A percentile compares a stretch with the other conserved stretches of the same genome.
Conservation (phyloP, 2,888 invertebrate species). For the Melieria omissa region DNA sequence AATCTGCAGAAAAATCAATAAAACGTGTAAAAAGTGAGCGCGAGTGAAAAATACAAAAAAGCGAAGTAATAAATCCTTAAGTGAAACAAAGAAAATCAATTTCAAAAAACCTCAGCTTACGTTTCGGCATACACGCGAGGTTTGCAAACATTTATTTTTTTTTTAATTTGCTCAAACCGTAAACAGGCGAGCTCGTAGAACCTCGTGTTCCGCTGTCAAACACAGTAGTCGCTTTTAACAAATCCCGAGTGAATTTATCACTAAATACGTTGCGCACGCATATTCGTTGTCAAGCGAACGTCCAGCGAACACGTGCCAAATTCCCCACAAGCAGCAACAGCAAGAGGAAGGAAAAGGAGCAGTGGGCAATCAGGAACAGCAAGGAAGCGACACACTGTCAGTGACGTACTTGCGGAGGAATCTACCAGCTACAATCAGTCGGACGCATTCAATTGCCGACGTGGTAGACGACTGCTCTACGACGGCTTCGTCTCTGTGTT, state of each 20-base stretch:
- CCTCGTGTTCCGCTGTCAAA: slow-evolving; percentile 36
- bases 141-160: no score
- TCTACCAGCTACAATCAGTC: no score
- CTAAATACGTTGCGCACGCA: slow-evolving; percentile 12
- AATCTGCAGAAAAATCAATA: slow-evolving; percentile 3
- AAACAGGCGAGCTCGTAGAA: neutral
- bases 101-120: no score
- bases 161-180: neutral
- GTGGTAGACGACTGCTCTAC: neutral
- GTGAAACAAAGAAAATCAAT: no score
- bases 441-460: no score
- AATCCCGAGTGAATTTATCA: slow-evolving; percentile 8
- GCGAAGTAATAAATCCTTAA: neutral
- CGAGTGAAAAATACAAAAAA: slow-evolving; percentile 30
- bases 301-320: slow-evolving; percentile 20
- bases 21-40: slow-evolving; percentile 35
- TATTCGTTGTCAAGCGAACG: slow-evolving; percentile 10
- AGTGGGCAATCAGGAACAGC: slow-evolving; percentile 7
- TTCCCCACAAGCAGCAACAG: neutral
- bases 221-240: neutral
- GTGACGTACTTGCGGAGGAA: neutral
- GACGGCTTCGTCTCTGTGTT: slow-evolving; percentile 29
- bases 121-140: no score
- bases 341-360: neutral
- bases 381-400: neutral